These are phyloP conservation scores for Luehdorfia chinensis DNA, from an alignment of 1,140 invertebrate genomes.

Conservation along the genomic window DNA sequence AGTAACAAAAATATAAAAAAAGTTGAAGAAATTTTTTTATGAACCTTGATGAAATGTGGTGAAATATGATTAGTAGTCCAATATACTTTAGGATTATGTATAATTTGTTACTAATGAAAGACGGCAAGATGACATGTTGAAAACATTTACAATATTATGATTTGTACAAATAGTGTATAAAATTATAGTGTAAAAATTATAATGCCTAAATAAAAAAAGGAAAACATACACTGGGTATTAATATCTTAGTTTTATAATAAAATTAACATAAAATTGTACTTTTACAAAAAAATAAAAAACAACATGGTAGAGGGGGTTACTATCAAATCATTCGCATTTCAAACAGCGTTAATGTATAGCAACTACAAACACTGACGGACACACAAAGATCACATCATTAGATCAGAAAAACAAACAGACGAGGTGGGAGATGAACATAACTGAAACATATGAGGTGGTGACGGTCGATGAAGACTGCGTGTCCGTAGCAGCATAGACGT, in stretches of 20 bases:
- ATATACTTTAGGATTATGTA: neutral
- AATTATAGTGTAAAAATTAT: slow-evolving; percentile 7
- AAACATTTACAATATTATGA: slow-evolving; percentile 12
- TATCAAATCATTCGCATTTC: slow-evolving; percentile 18
- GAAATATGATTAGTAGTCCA: neutral
- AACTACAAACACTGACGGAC: slow-evolving; percentile 19
- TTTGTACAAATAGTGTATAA: slow-evolving; percentile 8
- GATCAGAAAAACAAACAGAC: slow-evolving; percentile 39
- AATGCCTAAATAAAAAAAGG: slow-evolving; percentile 2
- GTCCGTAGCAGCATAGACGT: slow-evolving; percentile 66
- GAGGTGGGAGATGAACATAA: slow-evolving; percentile 33
- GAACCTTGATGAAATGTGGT: neutral
- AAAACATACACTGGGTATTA: slow-evolving; percentile 5
- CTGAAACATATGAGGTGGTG: slow-evolving; percentile 36
- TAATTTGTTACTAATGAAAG: slow-evolving; percentile 1
- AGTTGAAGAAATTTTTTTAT: slow-evolving; percentile 1
- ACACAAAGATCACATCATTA: slow-evolving; percentile 41
- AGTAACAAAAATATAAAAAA: neutral
- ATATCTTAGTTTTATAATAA: slow-evolving; percentile 10
- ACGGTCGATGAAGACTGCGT: slow-evolving; percentile 40
- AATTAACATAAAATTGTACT: slow-evolving; percentile 19
- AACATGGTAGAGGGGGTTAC: slow-evolving; percentile 2
- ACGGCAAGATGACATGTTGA: slow-evolving; percentile 11
- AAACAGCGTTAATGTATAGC: slow-evolving; percentile 14
- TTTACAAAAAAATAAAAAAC: slow-evolving; percentile 21